phyloP scores from a whole-genome alignment of 2,113 vertebrate genomes.

The Oreamnos americanus region DNA sequence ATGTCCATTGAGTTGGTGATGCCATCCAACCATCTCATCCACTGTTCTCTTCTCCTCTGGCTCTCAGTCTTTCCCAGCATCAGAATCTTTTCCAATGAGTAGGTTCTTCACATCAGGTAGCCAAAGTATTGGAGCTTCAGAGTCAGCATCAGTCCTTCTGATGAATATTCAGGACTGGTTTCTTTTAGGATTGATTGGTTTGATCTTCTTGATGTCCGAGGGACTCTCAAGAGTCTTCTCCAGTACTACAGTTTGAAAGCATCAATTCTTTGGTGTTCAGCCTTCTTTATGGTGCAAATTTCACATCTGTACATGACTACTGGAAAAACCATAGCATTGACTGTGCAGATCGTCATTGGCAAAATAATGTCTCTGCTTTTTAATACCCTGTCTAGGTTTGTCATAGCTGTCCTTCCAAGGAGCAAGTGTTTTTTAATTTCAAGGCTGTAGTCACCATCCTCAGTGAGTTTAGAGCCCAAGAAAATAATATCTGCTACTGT shows the following conservation, averaged over 20 bases:
- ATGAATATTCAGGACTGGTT: neutral
- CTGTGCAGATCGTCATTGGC: neutral
- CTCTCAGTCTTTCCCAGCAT: neutral
- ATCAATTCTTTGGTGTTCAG: neutral
- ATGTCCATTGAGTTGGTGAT: neutral
- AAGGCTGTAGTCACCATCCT: neutral
- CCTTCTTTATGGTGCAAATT: neutral
- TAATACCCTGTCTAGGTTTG: neutral
- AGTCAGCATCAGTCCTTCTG: fast-evolving
- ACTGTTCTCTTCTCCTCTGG: neutral
- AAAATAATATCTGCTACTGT: neutral
- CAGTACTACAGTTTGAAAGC: neutral
- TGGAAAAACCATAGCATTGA: neutral
- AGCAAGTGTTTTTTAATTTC: neutral
- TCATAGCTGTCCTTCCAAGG: neutral
- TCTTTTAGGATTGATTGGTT: neutral
- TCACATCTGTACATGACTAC: neutral
- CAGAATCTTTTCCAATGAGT: neutral
- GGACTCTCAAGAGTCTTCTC: neutral
- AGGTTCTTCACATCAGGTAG: neutral
- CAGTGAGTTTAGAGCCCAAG: neutral
- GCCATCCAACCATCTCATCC: neutral
- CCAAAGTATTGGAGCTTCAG: neutral
- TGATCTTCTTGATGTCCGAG: neutral
- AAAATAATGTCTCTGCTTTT: neutral